Evolutionary conservation across 1,140 invertebrate genomes (phyloP).

Genomic region (Drosophila chauvacae): DNA sequence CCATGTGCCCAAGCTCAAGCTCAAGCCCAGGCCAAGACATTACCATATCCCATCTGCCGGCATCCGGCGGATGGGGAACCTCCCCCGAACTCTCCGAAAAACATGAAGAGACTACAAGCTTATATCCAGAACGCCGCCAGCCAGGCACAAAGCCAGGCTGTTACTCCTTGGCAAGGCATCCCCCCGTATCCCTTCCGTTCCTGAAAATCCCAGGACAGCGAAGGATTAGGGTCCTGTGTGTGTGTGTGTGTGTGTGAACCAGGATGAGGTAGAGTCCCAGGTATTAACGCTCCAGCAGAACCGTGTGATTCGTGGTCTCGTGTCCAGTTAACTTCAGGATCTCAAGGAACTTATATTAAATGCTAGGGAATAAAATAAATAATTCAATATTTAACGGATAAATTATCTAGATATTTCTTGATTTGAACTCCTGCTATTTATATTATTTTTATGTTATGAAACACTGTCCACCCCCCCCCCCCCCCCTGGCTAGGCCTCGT

Average conservation of each 20-base stretch:
- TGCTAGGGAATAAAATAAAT: too few species aligned
- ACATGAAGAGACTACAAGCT: constrained; percentile 34
- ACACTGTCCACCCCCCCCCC: background rate
- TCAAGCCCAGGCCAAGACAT: constrained; percentile 1
- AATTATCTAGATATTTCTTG: too few species aligned
- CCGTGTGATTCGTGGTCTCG: background rate
- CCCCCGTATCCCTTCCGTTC: background rate
- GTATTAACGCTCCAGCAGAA: background rate
- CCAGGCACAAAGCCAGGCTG: constrained; percentile 12
- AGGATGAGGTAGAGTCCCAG: background rate
- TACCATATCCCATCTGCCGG: constrained; percentile 17
- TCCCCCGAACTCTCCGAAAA: background rate
- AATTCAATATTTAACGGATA: too few species aligned
- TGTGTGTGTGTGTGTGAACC: too few species aligned
- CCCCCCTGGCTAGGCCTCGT: background rate
- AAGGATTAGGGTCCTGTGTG: constrained; percentile 7
- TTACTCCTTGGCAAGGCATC: constrained; percentile 9
- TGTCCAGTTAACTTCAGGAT: background rate
- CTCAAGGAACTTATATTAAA: too few species aligned
- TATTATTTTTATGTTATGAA: too few species aligned
- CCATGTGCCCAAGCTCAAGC: constrained; percentile 10
- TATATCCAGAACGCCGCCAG: constrained; percentile 19
- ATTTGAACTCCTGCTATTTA: too few species aligned
- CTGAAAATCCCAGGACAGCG: constrained; percentile 5
- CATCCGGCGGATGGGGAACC: constrained; percentile 4